Base-by-base conservation (phyloP, 1,140 invertebrate genomes). In the Battus philenor region DNA sequence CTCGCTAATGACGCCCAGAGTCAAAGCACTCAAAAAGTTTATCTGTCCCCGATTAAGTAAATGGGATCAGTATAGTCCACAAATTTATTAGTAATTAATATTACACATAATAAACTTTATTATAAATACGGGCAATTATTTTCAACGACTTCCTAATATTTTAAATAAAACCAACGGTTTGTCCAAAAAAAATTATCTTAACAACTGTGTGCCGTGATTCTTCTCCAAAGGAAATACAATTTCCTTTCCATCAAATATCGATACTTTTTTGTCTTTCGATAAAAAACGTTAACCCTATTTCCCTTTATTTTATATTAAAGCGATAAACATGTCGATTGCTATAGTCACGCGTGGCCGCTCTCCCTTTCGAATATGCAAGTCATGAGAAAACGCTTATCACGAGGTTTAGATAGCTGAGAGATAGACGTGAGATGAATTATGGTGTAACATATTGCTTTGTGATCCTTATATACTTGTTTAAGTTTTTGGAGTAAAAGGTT, bases 241-340 rank as follows among this genome's bases (percentile, higher is more conserved):
- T 76, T 80, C 79, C 77, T 41, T 24, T 70, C 45, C 38, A 66
- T 76, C 47, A 55, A 51, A 55, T 64, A 59, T 66, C 52, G 60
- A 63, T 59, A 64, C 72, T 80, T 80, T n/a, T 74, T 77, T 73
- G 72, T 79, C 55, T 72, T 73, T 79, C 65, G 72, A 73, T 73
- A 67, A 60, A n/a, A 29, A 41, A 58, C 33, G 45, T 58, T 61
- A 69, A 71, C 68, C 64, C 64, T 53, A 58, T n/a, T 76, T 74
- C 76, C 69, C 70, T 81, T 81, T 85, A 76, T 85, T 81, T 81
- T 83, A 83, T 83, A 83, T 82, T 81, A 85, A 81, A 72, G 78
- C 79, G 81, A 83, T 83, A 83, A 83, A 82, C 73, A 82, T 81
- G 81, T 82, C 76, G 81, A 82, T 85, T 69, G 59, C 46, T 65